A percentile compares a stretch with the other conserved stretches of the same genome.
phyloP scores from a whole-genome alignment of 2,113 vertebrate genomes.

The Thalassarche chlororhynchos region DNA sequence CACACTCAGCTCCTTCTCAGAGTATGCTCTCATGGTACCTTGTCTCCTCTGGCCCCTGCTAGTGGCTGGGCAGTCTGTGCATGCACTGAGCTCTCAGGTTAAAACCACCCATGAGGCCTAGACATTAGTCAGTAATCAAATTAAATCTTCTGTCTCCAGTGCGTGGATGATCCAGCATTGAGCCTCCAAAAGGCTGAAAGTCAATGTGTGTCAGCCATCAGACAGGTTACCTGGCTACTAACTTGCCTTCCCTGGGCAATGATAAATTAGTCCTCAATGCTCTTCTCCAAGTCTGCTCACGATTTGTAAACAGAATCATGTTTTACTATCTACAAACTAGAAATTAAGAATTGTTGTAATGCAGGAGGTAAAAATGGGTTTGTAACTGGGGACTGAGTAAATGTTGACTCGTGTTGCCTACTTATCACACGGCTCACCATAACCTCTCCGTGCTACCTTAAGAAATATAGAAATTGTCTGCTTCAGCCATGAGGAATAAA shows the following conservation, averaged over 20 bases:
- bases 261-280: background rate
- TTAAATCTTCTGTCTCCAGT: background rate
- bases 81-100: background rate
- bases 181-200: background rate
- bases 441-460: background rate
- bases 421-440: background rate
- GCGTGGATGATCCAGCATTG: background rate
- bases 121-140: background rate
- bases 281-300: background rate
- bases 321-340: background rate
- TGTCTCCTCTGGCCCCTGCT: background rate
- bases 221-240: background rate
- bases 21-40: background rate
- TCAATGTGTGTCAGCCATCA: background rate
- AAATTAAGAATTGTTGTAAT: background rate
- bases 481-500: background rate
- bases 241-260: background rate
- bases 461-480: background rate
- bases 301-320: background rate
- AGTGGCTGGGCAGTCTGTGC: background rate
- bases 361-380: background rate
- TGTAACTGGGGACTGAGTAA: background rate
- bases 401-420: accelerated
- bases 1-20: background rate
- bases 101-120: background rate